Evolutionary conservation across 1,140 invertebrate species (phyloP).

Genomic region (Musca vetustissima): DNA sequence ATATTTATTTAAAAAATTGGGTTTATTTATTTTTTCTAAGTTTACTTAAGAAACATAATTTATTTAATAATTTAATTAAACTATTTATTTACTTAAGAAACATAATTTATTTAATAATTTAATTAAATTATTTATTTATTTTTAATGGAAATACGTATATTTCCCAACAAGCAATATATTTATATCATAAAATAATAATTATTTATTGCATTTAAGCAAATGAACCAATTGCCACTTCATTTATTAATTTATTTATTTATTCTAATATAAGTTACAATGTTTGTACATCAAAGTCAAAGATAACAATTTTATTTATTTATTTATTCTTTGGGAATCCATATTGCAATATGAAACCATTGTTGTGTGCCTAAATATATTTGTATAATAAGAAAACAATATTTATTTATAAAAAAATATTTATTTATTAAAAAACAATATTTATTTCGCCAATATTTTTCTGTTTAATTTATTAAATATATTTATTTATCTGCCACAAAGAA

Average conservation of each 20-base stretch:
- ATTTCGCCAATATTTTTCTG: constrained; percentile 16
- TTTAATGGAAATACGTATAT: background rate
- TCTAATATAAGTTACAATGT: background rate
- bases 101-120: background rate
- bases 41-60: background rate
- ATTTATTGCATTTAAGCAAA: background rate
- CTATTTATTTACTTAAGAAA: constrained; percentile 14
- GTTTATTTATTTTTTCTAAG: background rate
- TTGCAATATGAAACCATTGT: constrained; percentile 11
- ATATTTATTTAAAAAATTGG: background rate
- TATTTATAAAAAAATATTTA: background rate
- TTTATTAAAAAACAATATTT: constrained; percentile 28
- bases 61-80: constrained; percentile 2
- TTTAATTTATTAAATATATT: constrained; percentile 3
- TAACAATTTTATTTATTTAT: background rate
- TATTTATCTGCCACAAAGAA: background rate
- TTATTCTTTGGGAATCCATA: background rate
- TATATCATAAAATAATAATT: background rate
- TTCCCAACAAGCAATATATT: background rate
- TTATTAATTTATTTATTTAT: constrained; percentile 17
- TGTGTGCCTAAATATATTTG: constrained; percentile 16
- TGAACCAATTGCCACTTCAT: constrained; percentile 6
- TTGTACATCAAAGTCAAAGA: constrained; percentile 1
- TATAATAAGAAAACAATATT: background rate
- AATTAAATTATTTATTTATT: constrained; percentile 14